Evolutionary conservation across 2,888 invertebrate genomes (phyloP).

Genomic region (Drosophila nr. medialis): DNA sequence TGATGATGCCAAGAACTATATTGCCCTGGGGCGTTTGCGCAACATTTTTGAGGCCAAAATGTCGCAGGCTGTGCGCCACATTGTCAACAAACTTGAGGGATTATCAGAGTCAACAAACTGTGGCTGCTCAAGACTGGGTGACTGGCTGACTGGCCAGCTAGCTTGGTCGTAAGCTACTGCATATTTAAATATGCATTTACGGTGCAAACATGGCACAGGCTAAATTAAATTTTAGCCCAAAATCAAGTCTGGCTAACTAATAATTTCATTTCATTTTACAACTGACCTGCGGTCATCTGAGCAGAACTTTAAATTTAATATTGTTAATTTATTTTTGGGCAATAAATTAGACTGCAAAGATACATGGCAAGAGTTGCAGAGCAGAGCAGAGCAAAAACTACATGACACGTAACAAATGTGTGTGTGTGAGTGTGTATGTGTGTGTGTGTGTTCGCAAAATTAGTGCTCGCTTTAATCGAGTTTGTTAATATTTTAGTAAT

Average conservation of each 20-base stretch:
- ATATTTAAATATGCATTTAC: conserved; percentile 69
- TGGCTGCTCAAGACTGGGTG: conserved; percentile 46
- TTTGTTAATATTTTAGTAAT: conserved; percentile 80
- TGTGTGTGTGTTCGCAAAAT: conserved; percentile 50
- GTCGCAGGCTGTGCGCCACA: conserved; percentile 59
- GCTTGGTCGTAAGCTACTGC: conserved; percentile 46
- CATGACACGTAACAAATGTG: conserved; percentile 62
- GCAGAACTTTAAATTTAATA: conserved; percentile 74
- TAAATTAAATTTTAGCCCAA: conserved; percentile 64
- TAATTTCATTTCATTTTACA: conserved; percentile 71
- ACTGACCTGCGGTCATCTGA: conserved; percentile 59
- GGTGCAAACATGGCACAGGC: conserved; percentile 58
- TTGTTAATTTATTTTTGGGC: conserved; percentile 76
- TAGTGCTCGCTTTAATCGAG: conserved; percentile 77
- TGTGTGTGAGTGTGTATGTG: conserved; percentile 3
- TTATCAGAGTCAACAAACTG: conserved; percentile 80
- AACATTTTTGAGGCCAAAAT: conserved; percentile 64
- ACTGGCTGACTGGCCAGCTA: conserved; percentile 13
- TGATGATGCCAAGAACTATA: conserved; percentile 35
- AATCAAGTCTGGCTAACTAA: conserved; percentile 49
- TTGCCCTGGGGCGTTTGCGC: conserved; percentile 58
- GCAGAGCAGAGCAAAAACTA: conserved; percentile 20
- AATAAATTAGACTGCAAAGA: conserved; percentile 75
- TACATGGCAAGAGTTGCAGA: conserved; percentile 48
- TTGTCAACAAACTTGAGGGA: conserved; percentile 81